Base-by-base conservation (phyloP, 2,797 vertebrate species). In the Vespertilio murinus region DNA sequence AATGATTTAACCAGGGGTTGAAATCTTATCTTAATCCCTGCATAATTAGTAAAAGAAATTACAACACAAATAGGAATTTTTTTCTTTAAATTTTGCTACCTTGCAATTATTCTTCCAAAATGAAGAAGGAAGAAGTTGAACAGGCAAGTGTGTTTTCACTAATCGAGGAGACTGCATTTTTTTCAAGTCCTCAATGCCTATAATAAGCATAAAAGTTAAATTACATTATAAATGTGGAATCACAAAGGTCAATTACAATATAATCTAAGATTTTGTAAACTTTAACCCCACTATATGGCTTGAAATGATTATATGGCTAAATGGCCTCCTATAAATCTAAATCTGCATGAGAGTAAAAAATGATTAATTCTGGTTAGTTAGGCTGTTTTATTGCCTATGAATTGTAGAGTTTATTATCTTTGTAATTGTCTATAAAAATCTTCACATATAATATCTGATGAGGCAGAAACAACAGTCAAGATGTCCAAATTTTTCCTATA, bases 71-170 rank as follows among this genome's bases (percentile, higher is more conserved):
- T 10, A 67, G 45, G 1, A 8, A 59, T 22, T 59, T 25, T 25
- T 69, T 88, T 42, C 28, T 71, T 38, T n/a, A 88, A 84, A 91
- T 33, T 56, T 75, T 78, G 4, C 96, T 96, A 99, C 98, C 98
- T 99, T 99, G 97, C 99, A 99, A 86, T 98, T 97, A 87, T 99
- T 98, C 91, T 99, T 98, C 99, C 98, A 98, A 97, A 99, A 99
- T 74, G 98, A 99, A 1, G 91, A 59, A 0, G 98, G 99, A 67
- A 99, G 98, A 77, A 99, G 95, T 40, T 99, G 98, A 86, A 99
- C 96, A 0, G 99, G 98, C 33, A 99, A 97, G 87, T 99, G 99
- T 33, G 99, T 99, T 97, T 99, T 99, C 80, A 99, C 98, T 35
- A 99, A 88, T 94, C 98, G 97, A 0, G 98, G 99, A 11, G 98